phyloP scores from a whole-genome alignment of 2,888 invertebrate species.

The Anarsia innoxiella region DNA sequence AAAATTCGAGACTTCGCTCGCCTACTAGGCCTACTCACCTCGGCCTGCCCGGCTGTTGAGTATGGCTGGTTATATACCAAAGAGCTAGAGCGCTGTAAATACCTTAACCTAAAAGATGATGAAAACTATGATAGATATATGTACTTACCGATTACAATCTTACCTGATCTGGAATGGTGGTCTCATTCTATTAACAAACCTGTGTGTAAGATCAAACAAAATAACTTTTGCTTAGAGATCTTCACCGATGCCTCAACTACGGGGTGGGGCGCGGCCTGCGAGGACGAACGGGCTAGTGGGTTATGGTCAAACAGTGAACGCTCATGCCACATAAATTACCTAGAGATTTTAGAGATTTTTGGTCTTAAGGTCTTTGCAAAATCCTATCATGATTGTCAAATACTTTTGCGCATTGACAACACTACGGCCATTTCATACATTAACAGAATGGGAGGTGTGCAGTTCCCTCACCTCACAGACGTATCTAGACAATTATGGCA shows the following conservation, averaged over 20 bases:
- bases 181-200: constrained; percentile 9
- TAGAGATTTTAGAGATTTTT: constrained; percentile 22
- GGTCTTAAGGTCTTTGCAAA: constrained; percentile 23
- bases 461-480: constrained; percentile 12
- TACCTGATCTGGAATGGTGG: constrained; percentile 21
- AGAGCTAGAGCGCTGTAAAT: no score
- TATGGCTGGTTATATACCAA: no score
- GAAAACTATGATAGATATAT: constrained; percentile 16
- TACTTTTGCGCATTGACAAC: not conserved
- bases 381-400: no score
- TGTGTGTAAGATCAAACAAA: constrained; percentile 11
- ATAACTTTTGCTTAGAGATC: constrained; percentile 19
- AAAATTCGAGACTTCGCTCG: no score
- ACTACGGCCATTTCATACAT: constrained; percentile 12
- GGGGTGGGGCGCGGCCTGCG: constrained; percentile 24
- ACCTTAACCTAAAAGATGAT: no score
- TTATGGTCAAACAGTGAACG: constrained; percentile 20
- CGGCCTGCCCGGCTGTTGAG: no score
- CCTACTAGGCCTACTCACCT: no score
- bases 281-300: constrained; percentile 16
- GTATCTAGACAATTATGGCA: constrained; percentile 14
- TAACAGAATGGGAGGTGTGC: constrained; percentile 16
- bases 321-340: constrained; percentile 20
- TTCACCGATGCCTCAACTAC: constrained; percentile 21
- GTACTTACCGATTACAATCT: constrained; percentile 11